phyloP scores from a whole-genome alignment of 2,797 vertebrate species.

The Sarcophilus harrisii region DNA sequence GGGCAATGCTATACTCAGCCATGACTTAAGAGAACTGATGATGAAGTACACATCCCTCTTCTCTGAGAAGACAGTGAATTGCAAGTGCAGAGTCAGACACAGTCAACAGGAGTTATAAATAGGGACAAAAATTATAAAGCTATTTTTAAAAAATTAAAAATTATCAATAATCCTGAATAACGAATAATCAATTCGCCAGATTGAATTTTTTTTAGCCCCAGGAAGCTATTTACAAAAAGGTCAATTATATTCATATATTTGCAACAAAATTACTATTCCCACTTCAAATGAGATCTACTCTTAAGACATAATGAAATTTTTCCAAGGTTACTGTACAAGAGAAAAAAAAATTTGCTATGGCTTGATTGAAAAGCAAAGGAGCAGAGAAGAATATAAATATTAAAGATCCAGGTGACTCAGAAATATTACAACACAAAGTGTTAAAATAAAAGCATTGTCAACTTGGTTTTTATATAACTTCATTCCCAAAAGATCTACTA shows the following conservation, averaged over 20 bases:
- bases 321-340: slow-evolving; percentile 56
- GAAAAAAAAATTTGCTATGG: not conserved
- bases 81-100: not conserved
- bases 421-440: slow-evolving; percentile 25
- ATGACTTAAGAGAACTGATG: not conserved
- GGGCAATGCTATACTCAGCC: not conserved
- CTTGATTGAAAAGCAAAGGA: slow-evolving; percentile 51
- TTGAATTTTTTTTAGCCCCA: slow-evolving; percentile 45
- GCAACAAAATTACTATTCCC: slow-evolving; percentile 51
- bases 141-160: not conserved
- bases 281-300: slow-evolving; percentile 48
- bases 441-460: slow-evolving; percentile 23
- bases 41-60: not conserved
- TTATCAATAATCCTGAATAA: not conserved
- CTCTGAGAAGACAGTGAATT: not conserved
- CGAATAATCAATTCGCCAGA: not conserved
- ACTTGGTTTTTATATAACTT: not conserved
- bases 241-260: slow-evolving; percentile 43
- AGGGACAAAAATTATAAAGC: not conserved
- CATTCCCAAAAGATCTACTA: not conserved
- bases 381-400: slow-evolving; percentile 49
- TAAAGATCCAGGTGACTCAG: slow-evolving; percentile 53
- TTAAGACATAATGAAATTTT: slow-evolving; percentile 42
- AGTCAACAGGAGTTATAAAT: not conserved
- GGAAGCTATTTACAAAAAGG: slow-evolving; percentile 52